These are phyloP conservation scores for Catostomus latipinnis DNA, from an alignment of 2,797 vertebrate genomes.

Conservation along the genomic window DNA sequence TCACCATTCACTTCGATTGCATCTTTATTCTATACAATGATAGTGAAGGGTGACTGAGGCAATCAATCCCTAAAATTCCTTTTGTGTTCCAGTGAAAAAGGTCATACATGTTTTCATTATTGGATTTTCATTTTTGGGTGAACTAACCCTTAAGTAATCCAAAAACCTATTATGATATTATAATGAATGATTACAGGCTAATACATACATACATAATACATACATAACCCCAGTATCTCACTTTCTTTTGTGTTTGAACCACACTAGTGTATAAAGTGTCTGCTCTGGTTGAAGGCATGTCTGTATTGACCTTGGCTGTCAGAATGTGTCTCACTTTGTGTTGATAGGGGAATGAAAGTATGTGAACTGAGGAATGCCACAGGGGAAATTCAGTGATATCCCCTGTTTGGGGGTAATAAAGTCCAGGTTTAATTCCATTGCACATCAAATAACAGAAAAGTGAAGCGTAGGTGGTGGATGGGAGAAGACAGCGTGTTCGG, in stretches of 20 bases:
- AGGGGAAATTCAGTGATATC: conserved; percentile 68
- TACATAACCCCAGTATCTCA: conserved; percentile 27
- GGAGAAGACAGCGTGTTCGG: conserved; percentile 40
- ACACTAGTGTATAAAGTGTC: conserved; percentile 33
- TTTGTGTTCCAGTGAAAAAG: no score
- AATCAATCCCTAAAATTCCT: no score
- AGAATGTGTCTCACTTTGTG: conserved; percentile 53
- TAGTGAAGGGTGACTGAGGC: no score
- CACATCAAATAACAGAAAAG: conserved; percentile 61
- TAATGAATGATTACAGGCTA: conserved; percentile 31
- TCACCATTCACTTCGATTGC: no score
- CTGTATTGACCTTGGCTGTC: conserved; percentile 58
- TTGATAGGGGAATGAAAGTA: conserved; percentile 56
- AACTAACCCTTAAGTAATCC: background rate
- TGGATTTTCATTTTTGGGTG: no score
- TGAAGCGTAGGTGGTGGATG: conserved; percentile 56
- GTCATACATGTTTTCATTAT: no score
- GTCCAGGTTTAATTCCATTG: conserved; percentile 67
- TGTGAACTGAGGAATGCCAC: conserved; percentile 48
- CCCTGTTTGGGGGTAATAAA: conserved; percentile 62
- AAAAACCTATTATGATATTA: conserved; percentile 2
- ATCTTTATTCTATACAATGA: no score
- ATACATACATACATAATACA: conserved; percentile 19
- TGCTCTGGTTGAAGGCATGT: conserved; percentile 45
- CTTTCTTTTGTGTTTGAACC: conserved; percentile 29